Conservation (phyloP, 2,113 vertebrate species). For the Ctenomys sociabilis region DNA sequence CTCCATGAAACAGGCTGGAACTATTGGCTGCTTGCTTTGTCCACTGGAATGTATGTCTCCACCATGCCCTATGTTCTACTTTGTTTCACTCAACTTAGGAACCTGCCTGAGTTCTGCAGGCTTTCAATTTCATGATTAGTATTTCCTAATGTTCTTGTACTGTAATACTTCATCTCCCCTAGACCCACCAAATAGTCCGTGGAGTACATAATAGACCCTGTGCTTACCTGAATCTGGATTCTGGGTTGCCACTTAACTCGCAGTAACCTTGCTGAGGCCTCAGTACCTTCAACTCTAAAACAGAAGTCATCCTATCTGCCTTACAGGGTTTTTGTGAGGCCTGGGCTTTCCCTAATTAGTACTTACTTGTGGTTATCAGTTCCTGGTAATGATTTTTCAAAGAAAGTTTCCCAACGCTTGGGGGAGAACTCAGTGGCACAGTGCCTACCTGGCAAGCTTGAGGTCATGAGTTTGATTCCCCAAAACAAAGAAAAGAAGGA, state of each 20-base stretch:
- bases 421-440: no score
- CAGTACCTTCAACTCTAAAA: neutral
- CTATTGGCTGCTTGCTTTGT: neutral
- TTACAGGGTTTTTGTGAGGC: neutral
- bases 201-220: neutral
- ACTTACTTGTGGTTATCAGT: neutral
- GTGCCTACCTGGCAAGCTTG: no score
- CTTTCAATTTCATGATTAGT: neutral
- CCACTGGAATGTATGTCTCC: neutral
- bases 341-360: neutral
- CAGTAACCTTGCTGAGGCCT: neutral
- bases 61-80: neutral
- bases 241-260: neutral
- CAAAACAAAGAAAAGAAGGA: no score
- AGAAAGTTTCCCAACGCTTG: neutral
- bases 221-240: neutral
- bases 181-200: neutral
- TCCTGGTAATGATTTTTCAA: neutral
- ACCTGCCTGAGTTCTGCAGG: neutral
- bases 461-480: no score
- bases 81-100: neutral
- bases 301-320: neutral
- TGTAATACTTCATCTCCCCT: neutral
- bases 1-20: neutral
- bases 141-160: neutral